phyloP scores from a whole-genome alignment of 2,888 invertebrate genomes.

The Drosophila niveifrons region DNA sequence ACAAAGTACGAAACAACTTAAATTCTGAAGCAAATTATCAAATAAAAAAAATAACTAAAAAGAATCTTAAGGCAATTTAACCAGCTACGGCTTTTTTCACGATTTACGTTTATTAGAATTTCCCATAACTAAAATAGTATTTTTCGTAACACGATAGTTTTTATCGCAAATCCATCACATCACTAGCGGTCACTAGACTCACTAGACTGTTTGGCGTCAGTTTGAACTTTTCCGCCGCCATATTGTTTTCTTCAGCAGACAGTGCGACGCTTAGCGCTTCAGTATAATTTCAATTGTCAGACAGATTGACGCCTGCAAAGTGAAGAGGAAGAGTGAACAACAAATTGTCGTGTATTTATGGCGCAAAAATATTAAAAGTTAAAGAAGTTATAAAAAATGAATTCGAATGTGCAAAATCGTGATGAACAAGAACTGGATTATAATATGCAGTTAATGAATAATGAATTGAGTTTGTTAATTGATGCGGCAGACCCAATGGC shows the following conservation, averaged over 20 bases:
- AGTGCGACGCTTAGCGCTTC: conserved; percentile 2
- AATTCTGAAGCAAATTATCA: too few species aligned
- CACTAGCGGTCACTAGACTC: background rate
- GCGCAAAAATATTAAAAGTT: background rate
- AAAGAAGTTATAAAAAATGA: conserved; percentile 12
- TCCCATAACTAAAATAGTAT: too few species aligned
- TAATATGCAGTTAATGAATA: conserved; percentile 41
- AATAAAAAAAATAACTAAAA: too few species aligned
- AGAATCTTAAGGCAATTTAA: too few species aligned
- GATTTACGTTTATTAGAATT: too few species aligned
- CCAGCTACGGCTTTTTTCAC: too few species aligned
- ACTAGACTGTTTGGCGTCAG: conserved; percentile 47
- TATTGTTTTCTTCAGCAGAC: conserved; percentile 24
- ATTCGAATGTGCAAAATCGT: background rate
- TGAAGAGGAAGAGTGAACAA: background rate
- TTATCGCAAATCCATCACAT: background rate
- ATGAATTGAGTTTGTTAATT: conserved; percentile 44
- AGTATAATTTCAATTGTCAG: conserved; percentile 10
- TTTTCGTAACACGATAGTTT: background rate
- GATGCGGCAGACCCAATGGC: conserved; percentile 34
- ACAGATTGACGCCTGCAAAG: conserved; percentile 27
- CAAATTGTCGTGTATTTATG: conserved; percentile 5
- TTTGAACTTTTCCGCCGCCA: conserved; percentile 19
- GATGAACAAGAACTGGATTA: conserved; percentile 40
- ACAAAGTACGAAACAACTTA: too few species aligned